phyloP scores from a whole-genome alignment of 1,140 invertebrate species.

The Magallana ariakensis region DNA sequence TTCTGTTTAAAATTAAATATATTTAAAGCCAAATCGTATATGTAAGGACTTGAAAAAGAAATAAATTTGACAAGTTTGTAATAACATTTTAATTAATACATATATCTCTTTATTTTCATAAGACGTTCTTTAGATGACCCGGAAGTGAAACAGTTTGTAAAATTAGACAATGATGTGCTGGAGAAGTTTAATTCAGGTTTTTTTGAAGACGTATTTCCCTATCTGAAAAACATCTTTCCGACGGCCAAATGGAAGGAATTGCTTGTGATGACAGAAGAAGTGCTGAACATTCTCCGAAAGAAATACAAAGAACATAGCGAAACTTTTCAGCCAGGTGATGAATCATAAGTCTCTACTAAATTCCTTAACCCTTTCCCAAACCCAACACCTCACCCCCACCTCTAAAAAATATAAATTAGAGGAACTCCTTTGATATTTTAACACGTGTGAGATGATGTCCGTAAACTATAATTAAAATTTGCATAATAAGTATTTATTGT shows the following conservation, averaged over 20 bases:
- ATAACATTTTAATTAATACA: not conserved
- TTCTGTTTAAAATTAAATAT: too few species aligned
- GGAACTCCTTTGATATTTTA: not conserved
- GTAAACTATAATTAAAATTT: not conserved
- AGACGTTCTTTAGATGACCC: constrained; percentile 39
- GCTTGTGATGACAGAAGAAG: not conserved
- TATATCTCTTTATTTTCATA: not conserved
- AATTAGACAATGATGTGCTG: constrained; percentile 28
- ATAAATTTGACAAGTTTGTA: too few species aligned
- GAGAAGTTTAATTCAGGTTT: constrained; percentile 28
- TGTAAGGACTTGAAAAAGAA: too few species aligned
- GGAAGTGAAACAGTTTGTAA: constrained; percentile 31
- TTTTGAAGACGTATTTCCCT: constrained; percentile 49
- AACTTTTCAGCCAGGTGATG: constrained; percentile 37
- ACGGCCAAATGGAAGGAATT: constrained; percentile 28
- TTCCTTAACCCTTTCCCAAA: not conserved
- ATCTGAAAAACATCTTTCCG: constrained; percentile 41
- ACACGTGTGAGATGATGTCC: not conserved
- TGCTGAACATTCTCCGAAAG: not conserved
- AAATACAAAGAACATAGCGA: constrained; percentile 41
- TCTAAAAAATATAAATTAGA: not conserved
- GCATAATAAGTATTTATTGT: not conserved
- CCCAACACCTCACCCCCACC: too few species aligned
- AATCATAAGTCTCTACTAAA: not conserved
- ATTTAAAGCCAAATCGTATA: too few species aligned